phyloP scores from a whole-genome alignment of 2,797 vertebrate genomes.

The Dicrostonyx torquatus region DNA sequence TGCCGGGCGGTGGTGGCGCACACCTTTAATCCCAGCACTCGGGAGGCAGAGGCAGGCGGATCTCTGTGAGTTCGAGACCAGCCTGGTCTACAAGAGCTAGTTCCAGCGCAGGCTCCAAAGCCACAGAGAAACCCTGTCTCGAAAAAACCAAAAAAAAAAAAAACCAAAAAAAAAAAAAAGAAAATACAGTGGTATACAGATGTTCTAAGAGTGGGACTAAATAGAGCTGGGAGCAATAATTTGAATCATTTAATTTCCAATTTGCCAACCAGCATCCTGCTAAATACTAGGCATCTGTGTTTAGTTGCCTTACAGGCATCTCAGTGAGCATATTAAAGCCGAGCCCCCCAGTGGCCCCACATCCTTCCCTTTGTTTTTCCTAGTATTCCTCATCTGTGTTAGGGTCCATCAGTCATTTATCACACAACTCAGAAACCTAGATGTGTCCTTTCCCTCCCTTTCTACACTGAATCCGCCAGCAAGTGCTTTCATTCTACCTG shows the following conservation, averaged over 20 bases:
- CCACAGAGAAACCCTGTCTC: no score
- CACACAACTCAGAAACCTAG: not conserved
- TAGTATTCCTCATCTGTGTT: not conserved
- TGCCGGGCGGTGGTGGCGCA: no score
- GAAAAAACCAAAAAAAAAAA: no score
- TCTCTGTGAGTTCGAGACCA: no score
- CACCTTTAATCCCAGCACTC: no score
- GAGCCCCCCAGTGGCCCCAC: not conserved
- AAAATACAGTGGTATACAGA: not conserved
- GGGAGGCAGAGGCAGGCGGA: no score
- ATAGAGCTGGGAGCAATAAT: not conserved
- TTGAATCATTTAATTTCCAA: not conserved
- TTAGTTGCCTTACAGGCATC: not conserved
- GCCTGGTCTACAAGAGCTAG: no score
- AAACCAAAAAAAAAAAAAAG: no score
- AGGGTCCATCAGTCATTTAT: not conserved
- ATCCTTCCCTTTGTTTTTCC: not conserved
- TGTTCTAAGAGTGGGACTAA: not conserved
- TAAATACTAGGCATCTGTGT: not conserved
- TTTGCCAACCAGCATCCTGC: not conserved
- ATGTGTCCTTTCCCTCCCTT: not conserved
- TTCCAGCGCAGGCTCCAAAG: no score
- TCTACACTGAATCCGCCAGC: not conserved
- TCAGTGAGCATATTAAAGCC: not conserved
- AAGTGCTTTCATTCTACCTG: not conserved